phyloP scores from a whole-genome alignment of 1,140 invertebrate species.

The Drosophila nannoptera region DNA sequence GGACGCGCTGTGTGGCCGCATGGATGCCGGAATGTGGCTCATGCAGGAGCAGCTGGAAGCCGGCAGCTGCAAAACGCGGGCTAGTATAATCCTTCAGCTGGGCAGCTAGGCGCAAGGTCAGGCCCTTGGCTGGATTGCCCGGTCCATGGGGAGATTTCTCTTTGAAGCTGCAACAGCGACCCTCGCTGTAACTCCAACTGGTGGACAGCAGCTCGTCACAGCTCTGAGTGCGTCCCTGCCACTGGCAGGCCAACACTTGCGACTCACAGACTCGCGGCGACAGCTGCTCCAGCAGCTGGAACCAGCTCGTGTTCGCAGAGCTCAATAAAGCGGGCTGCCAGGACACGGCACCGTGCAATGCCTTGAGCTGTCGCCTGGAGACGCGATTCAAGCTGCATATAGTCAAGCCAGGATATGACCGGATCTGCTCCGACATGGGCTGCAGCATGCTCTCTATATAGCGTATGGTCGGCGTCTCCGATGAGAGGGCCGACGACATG shows the following conservation, averaged over 20 bases:
- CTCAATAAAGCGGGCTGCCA: conserved; percentile 66
- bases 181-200: conserved; percentile 80
- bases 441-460: conserved; percentile 83
- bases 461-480: conserved; percentile 74
- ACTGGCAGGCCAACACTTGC: conserved; percentile 81
- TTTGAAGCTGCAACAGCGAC: conserved; percentile 83
- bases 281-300: conserved; percentile 66
- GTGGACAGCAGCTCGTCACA: conserved; percentile 81
- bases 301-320: conserved; percentile 36
- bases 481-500: conserved; percentile 78
- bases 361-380: conserved; percentile 9
- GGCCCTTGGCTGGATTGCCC: conserved; percentile 82
- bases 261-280: conserved; percentile 79
- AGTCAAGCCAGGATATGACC: conserved; percentile 85
- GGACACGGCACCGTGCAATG: conserved; percentile 23
- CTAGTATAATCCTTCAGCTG: conserved; percentile 79
- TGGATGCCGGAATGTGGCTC: conserved; percentile 81
- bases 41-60: conserved; percentile 79
- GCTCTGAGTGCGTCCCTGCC: conserved; percentile 81
- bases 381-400: conserved; percentile 80
- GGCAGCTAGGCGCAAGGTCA: conserved; percentile 80
- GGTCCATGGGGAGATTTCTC: conserved; percentile 82
- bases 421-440: conserved; percentile 70
- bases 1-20: conserved; percentile 73
- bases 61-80: conserved; percentile 6